Evolutionary conservation across 2,113 vertebrate species (phyloP), one percentile per base, ranked within the genome.

Genomic region (Alethe castanea): DNA sequence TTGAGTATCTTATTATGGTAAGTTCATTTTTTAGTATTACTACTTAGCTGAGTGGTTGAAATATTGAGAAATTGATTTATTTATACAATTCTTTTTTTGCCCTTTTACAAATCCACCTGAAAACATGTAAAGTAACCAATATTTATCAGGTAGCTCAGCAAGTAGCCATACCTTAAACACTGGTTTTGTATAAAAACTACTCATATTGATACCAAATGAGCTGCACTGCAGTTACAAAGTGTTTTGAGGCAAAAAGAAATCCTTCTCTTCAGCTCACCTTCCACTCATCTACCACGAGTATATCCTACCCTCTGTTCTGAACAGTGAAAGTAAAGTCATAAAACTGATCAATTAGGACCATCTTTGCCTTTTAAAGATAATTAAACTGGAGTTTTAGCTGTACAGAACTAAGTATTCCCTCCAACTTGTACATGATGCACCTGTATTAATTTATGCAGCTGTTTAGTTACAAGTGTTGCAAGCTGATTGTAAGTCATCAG

Each of bases 391-490:
- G 86, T 95, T 96, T 93, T 97, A 97, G 87, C 95, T 97, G 92
- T 96, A 95, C 92, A 97, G 91, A 97, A 95, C 83, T 54, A 94
- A 91, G 88, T 92, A 94, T 93, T 93, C 83, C 83, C 85, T 92
- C 94, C 87, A 69, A 72, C 81, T 73, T 95, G 91, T 96, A 95
- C 91, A 96, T 67, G 94, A 95, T 86, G 93, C 88, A 83, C 92
- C 81, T 86, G 70, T 97, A 94, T 94, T 97, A 95, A 97, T 95
- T 96, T 97, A 97, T 92, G 97, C 81, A 47, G 87, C 91, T 96
- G 93, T 97, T 97, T 95, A 95, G 90, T 97, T 96, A 95, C 93
- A 93, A 97, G 96, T 97, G 94, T 97, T 97, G 88, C 92, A 96
- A 97, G 94, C 95, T 96, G 94, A 96, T 26, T 97, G 94, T 97